These are phyloP conservation scores for Troglohyphantes excavatus DNA, from an alignment of 2,888 invertebrate genomes.

Conservation along the genomic window DNA sequence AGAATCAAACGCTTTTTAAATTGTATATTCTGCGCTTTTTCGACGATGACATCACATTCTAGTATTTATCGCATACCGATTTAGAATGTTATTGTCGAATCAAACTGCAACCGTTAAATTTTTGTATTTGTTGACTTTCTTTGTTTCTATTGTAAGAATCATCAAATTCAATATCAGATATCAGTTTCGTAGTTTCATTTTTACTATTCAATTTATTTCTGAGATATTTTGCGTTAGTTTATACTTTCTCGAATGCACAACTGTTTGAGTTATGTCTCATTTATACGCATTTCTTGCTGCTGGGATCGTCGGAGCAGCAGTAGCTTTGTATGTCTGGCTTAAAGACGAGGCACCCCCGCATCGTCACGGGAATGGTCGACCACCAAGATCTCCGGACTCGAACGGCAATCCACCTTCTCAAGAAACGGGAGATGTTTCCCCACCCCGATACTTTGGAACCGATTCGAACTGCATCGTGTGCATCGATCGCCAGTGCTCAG, in stretches of 20 bases:
- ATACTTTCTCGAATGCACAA: neutral
- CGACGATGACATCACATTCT: no score
- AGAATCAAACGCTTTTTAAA: no score
- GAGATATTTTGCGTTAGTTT: neutral
- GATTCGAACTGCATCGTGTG: slow-evolving; percentile 23
- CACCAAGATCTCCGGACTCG: neutral
- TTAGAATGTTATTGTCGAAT: no score
- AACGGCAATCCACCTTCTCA: no score
- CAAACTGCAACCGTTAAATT: neutral
- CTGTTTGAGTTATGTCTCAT: neutral
- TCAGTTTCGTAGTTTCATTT: neutral
- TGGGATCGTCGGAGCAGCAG: neutral
- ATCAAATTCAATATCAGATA: neutral
- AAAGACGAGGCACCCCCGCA: neutral
- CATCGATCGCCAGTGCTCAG: neutral
- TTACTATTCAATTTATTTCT: neutral
- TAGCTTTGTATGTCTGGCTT: neutral
- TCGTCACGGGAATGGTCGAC: neutral
- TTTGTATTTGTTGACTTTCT: neutral
- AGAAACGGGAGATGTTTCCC: neutral
- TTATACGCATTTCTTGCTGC: neutral
- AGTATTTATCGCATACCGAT: no score
- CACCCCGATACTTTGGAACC: neutral
- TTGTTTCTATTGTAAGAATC: neutral
- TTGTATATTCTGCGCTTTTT: no score